Base-by-base conservation (phyloP, 2,113 vertebrate genomes). In the Serilophus lunatus region DNA sequence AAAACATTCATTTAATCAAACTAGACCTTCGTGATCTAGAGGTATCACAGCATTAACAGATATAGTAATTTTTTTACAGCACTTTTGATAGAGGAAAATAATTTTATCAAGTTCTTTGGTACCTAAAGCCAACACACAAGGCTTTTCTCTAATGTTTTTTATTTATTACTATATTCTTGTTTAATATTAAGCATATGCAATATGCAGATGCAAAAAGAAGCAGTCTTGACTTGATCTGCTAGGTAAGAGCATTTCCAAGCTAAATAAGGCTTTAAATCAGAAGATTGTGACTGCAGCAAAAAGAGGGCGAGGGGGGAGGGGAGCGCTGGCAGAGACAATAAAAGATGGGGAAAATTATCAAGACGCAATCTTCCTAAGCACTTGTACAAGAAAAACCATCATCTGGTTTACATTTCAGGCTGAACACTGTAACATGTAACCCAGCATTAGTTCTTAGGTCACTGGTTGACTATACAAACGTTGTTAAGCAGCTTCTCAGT, bases 231-330 rank as follows among this genome's bases (percentile, higher is more conserved):
- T 33, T 56, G 53, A 72, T 93, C 81, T 94, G 85, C 77, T 57
- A 47, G 33, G 33, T 42, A 31, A 40, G 68, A 88, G n/a, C 49
- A 81, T 90, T 90, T 92, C 72, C 92, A 92, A 59, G 60, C 93
- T 92, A 96, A 97, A 88, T 56, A 89, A 95, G 90, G 82, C 65
- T 75, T 72, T 80, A 57, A 96, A 94, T 94, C 74, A 90, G 70
- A 78, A 96, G 63, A 86, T 11, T 74, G 68, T 36, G 93, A 81
- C 40, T 66, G 65, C 3, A 28, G 71, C 26, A 54, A 61, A 68
- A 35, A 69, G 33, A 5, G 2, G 44, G 56, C 5, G n/a, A 18
- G 49, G 36, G 7, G 8, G 13, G 3, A 44, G 15, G 6, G 7
- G 8, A n/a, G n/a, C n/a, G n/a, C n/a, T 5, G 2, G 3, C 3